Conservation (phyloP, 2,888 invertebrate genomes). For the Lycia hirtaria region DNA sequence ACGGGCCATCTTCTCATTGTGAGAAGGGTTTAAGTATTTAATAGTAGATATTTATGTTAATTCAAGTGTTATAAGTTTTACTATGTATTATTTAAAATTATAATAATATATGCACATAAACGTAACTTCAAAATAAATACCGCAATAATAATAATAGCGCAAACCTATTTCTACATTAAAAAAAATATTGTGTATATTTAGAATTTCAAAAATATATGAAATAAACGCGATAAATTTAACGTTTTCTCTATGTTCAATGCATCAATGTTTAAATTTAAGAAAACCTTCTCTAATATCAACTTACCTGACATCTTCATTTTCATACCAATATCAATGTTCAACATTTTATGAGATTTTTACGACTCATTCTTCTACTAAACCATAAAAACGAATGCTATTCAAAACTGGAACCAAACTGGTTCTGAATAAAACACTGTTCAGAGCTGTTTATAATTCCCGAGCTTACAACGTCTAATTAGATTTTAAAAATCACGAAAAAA, state of each 20-base stretch:
- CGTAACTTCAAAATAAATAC: no score
- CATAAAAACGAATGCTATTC: not conserved
- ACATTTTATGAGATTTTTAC: slow-evolving; percentile 49
- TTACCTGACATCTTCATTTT: slow-evolving; percentile 83
- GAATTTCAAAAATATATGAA: no score
- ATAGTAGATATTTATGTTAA: no score
- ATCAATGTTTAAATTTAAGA: not conserved
- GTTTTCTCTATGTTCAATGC: not conserved
- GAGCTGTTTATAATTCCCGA: not conserved
- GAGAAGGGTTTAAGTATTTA: no score
- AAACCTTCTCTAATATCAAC: slow-evolving; percentile 44
- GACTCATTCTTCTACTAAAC: slow-evolving; percentile 30
- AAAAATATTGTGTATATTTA: no score
- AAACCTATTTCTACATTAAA: no score
- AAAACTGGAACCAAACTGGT: not conserved
- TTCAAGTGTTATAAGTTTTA: no score
- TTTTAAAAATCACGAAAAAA: not conserved
- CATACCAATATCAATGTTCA: slow-evolving; percentile 61
- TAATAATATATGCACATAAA: no score
- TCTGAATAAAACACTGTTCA: not conserved
- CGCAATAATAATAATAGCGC: no score
- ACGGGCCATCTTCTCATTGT: no score
- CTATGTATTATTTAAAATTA: no score
- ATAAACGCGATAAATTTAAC: no score
- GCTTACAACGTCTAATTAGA: not conserved